These are phyloP conservation scores for Peromyscus nudipes DNA, from an alignment of 2,797 vertebrate genomes.

Conservation along the genomic window DNA sequence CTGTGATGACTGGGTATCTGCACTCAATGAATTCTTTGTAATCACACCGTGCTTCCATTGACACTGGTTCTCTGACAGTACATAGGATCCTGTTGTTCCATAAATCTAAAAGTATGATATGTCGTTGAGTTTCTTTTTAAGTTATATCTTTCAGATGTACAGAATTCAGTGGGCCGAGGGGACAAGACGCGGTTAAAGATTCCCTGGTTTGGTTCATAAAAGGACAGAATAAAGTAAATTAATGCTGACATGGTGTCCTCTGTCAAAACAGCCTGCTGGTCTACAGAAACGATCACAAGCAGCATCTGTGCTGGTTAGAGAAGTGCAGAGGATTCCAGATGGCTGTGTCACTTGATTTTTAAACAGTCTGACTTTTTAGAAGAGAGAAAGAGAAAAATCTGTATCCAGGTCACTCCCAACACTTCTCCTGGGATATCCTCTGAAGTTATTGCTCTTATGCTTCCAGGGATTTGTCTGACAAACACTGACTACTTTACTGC, in stretches of 20 bases:
- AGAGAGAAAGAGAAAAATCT: conserved; percentile 21
- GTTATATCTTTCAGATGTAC: conserved; percentile 27
- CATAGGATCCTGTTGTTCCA: neutral
- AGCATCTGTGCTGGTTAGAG: conserved; percentile 34
- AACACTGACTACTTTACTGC: conserved; percentile 33
- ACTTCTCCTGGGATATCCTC: conserved; percentile 24
- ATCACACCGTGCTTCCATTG: neutral
- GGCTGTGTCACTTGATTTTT: conserved; percentile 43
- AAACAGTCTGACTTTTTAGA: conserved; percentile 54
- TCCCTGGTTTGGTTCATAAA: conserved; percentile 42
- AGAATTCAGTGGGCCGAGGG: conserved; percentile 41
- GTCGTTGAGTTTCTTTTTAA: conserved; percentile 32
- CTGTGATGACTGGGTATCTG: neutral
- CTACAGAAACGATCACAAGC: conserved; percentile 43
- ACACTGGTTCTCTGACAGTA: neutral
- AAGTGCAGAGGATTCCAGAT: conserved; percentile 53
- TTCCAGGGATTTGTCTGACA: neutral
- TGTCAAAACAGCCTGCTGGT: conserved; percentile 60
- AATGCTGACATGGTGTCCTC: conserved; percentile 64
- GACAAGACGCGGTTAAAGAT: conserved; percentile 19
- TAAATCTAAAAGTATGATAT: conserved; percentile 28
- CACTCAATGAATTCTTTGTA: conserved; percentile 6
- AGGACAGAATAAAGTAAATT: conserved; percentile 58
- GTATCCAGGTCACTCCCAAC: conserved; percentile 60
- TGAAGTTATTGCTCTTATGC: conserved; percentile 33